Evolutionary conservation across 2,888 invertebrate genomes (phyloP), one percentile per base, ranked within the genome.

Genomic region (Athalia cordata): DNA sequence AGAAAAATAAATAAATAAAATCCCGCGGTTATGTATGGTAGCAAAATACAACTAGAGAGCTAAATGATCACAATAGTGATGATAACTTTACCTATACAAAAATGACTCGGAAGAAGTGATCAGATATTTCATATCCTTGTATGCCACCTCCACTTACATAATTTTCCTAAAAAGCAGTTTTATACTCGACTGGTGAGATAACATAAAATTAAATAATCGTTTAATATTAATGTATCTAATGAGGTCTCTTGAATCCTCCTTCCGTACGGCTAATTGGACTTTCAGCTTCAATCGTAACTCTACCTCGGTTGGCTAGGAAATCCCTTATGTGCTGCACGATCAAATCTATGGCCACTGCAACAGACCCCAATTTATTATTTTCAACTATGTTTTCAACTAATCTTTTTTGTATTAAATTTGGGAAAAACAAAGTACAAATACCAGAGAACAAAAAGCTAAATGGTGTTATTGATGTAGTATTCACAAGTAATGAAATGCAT

Each of bases 321-420:
- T 98, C 98, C 85, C 97, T 95, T 90, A 99, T 98, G 91, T 98
- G 98, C 91, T 98, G 98, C 72, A 99, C 98, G 88, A 99, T 98
- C 90, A 99, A 92, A 90, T 98, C 98, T 89, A 99, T 98, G 83
- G 99, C 99, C 90, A 99, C 99, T 98, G 94, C 79, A 95, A 94
- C 87, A 89, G 88, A 89, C 85, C 80, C 81, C 79, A 72, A 79
- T 78, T 81, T 72, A 81, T 80, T 8, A 74, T 72, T 70, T 82
- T 84, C 82, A 84, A 84, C 82, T 82, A 79, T 77, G n/a, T 59
- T 67, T 49, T 67, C n/a, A 59, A 72, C 52, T 55, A 45, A 68
- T 68, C 13, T 8, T 65, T 65, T 45, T 65, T 9, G 29, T 29
- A 2, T 29, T 29, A 29, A 1, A 29, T 29, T 29, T 29, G 29